These are phyloP conservation scores for Drosophila oshimai DNA, from an alignment of 1,140 invertebrate genomes.

Conservation along the genomic window DNA sequence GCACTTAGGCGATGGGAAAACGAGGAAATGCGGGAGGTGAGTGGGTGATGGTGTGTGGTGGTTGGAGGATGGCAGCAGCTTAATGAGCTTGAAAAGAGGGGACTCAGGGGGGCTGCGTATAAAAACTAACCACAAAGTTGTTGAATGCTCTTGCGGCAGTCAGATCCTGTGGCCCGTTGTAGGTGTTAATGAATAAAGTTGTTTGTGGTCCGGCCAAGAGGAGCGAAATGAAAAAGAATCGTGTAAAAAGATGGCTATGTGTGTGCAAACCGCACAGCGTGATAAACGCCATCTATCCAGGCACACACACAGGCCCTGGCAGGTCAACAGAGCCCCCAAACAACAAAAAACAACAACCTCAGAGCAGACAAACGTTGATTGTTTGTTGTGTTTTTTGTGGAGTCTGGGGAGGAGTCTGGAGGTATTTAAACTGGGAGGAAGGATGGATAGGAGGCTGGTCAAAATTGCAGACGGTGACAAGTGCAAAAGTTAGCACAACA, in stretches of 20 bases:
- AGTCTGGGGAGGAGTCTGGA: not conserved
- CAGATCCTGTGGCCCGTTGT: slow-evolving; percentile 56
- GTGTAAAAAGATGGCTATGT: slow-evolving; percentile 39
- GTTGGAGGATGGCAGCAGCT: slow-evolving; percentile 39
- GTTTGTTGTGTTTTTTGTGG: slow-evolving; percentile 40
- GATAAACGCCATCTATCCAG: slow-evolving; percentile 65
- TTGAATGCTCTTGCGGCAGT: slow-evolving; percentile 58
- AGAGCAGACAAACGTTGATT: slow-evolving; percentile 70
- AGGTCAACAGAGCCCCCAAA: slow-evolving; percentile 51
- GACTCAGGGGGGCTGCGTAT: slow-evolving; percentile 12
- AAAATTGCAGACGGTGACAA: slow-evolving; percentile 44
- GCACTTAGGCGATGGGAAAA: slow-evolving; percentile 36
- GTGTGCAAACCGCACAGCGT: slow-evolving; percentile 56
- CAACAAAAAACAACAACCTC: slow-evolving; percentile 40
- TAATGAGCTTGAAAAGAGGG: slow-evolving; percentile 57
- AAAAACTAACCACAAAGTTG: slow-evolving; percentile 78
- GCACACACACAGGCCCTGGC: slow-evolving; percentile 23
- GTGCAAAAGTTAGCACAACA: slow-evolving; percentile 52
- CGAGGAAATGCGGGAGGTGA: not conserved
- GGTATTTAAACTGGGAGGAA: not conserved
- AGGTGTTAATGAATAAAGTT: slow-evolving; percentile 82
- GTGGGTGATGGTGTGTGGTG: not conserved
- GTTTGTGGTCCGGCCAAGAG: slow-evolving; percentile 56
- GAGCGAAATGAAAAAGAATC: slow-evolving; percentile 40
- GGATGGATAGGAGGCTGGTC: slow-evolving; percentile 14